Base-by-base conservation (phyloP, 1,140 invertebrate species). In the Cardiocondyla obscurior region DNA sequence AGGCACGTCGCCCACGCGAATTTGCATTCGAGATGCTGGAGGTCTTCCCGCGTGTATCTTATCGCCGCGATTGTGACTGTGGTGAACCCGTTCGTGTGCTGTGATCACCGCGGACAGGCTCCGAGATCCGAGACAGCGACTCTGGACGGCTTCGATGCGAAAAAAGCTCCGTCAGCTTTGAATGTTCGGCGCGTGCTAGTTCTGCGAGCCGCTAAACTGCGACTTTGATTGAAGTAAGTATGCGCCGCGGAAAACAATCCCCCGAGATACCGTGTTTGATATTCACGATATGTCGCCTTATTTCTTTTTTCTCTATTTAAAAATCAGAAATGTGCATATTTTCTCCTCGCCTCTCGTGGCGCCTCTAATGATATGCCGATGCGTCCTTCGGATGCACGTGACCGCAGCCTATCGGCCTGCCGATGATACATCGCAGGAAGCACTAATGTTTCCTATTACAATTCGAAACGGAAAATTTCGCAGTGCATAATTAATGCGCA, bases 171-270 rank as follows among this genome's bases (percentile, higher is more conserved):
- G 86, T 88, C 77, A 69, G 67, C 10, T 74, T 83, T 89, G 90
- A 92, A 92, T 88, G 87, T 87, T 81, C 86, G 70, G 65, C 87
- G 89, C 88, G 91, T 88, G 82, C 84, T 81, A 81, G 67, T 81
- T 81, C 60, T n/a, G 33, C 58, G 5, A 19, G 36, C 33, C 74
- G 57, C 82, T 74, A 53, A 65, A 55, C 69, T 87, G 69, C 33
- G 36, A 87, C 74, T 84, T 76, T 44, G 10, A 25, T 53, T 30
- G 55, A 76, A 74, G 86, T 88, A 53, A 88, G 85, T 87, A 87
- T 44, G 3, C 14, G n/a, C 12, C 28, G 1, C 25, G n/a, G 3
- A 51, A 28, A 60, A 1, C 19, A 33, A 22, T 25, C 22, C n/a
- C n/a, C n/a, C 14, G 14, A 58, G 14, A 62, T 6, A 7, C 49